phyloP scores from a whole-genome alignment of 2,888 invertebrate species.

The Agelastica alni region DNA sequence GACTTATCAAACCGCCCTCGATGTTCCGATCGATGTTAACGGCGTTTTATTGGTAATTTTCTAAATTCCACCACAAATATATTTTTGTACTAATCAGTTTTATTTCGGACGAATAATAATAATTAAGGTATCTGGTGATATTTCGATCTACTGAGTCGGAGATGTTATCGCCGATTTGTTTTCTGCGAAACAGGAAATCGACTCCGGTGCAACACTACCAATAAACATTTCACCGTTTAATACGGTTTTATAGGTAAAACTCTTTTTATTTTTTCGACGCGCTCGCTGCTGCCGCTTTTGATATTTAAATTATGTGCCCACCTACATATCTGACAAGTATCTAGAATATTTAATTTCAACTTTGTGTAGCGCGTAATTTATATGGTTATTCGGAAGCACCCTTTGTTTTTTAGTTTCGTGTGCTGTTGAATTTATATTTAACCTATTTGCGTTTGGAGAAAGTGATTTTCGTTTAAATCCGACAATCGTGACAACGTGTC shows the following conservation, averaged over 20 bases:
- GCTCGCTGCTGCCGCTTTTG: conserved; percentile 6
- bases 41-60: no score
- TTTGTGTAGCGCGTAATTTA: conserved; percentile 3
- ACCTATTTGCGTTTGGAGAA: neutral
- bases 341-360: conserved; percentile 14
- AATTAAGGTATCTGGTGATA: conserved; percentile 42
- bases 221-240: conserved; percentile 26
- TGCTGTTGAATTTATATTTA: conserved; percentile 3
- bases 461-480: conserved; percentile 7
- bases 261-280: neutral
- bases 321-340: conserved; percentile 9
- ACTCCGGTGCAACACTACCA: conserved; percentile 37
- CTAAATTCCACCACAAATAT: no score
- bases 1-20: no score
- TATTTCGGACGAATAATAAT: conserved; percentile 24
- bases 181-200: conserved; percentile 50
- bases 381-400: conserved; percentile 7
- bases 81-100: conserved; percentile 18
- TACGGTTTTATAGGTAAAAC: conserved; percentile 11
- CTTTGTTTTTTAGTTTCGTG: neutral
- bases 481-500: conserved; percentile 2
- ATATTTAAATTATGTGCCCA: conserved; percentile 15
- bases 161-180: conserved; percentile 45
- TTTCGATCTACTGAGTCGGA: conserved; percentile 42
- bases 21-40: no score